Base-by-base conservation (phyloP, 2,888 invertebrate genomes). In the Andrena hattorfiana region DNA sequence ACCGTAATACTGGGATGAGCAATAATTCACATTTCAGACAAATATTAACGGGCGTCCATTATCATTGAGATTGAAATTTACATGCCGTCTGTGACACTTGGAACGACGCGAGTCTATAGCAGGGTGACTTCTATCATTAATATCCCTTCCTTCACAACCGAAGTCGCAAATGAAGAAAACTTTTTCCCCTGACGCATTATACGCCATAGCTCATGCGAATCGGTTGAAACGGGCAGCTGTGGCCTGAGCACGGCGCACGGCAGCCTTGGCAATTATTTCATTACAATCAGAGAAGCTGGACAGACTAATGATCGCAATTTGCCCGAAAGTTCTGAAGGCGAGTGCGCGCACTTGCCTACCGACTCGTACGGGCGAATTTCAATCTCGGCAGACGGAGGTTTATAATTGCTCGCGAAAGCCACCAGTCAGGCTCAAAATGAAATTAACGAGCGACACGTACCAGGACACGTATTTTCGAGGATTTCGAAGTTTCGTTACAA, bases 221-320 rank as follows among this genome's bases (percentile, higher is more conserved):
- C 62, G 28, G 13, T 32, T 16, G 68, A 71, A 59, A 85, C 77
- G 76, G 73, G 79, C 87, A 86, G 85, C 85, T 86, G 86, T 63
- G 60, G 62, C n/a, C 23, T 28, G n/a, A 32, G 42, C 62, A 62
- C 20, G 63, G 64, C 56, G 23, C 59, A 69, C 51, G 13, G 64
- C 54, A 35, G 62, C 32, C 63, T 26, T 20, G 48, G 81, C 86
- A 87, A 87, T 86, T 87, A 86, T 86, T 86, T 87, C 87, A 86
- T 86, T 87, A 86, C 80, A 85, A 85, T 86, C 87, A 66, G 59
- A 80, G 68, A 59, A 68, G 49, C 73, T 49, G n/a, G 35, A 64
- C 66, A 85, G 83, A 80, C 87, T 86, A 80, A 86, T 81, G 87
- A 85, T 77, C 75, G 87, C 73, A 87, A 86, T 86, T 86, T 86